Conservation (phyloP, 2,888 invertebrate genomes). For the Cantharis nigra region DNA sequence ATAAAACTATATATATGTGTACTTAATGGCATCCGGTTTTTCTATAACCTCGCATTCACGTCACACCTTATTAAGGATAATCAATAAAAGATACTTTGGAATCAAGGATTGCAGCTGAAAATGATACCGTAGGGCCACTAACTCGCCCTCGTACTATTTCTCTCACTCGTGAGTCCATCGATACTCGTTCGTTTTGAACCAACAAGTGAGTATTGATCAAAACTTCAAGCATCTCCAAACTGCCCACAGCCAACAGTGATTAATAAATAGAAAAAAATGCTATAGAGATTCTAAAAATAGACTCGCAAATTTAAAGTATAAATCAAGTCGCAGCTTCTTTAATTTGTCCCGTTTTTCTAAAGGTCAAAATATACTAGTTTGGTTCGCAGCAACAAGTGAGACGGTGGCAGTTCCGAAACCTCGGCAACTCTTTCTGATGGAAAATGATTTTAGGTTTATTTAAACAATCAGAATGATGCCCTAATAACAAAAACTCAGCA, state of each 20-base stretch:
- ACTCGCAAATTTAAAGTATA: background rate
- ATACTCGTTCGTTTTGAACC: background rate
- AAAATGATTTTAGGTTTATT: too few species aligned
- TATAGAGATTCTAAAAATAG: background rate
- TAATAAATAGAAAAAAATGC: background rate
- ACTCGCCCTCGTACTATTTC: background rate
- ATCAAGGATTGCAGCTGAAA: background rate
- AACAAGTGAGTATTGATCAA: background rate
- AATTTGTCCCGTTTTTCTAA: background rate
- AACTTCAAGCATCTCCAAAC: background rate
- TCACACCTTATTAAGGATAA: background rate
- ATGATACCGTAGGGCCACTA: background rate
- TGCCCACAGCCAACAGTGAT: background rate
- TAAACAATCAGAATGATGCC: too few species aligned
- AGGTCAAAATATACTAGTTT: background rate
- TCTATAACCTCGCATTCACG: background rate
- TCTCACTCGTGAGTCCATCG: background rate
- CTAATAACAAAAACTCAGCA: too few species aligned
- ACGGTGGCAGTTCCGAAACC: background rate
- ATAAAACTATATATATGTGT: background rate
- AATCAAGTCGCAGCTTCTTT: background rate
- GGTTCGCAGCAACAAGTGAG: background rate
- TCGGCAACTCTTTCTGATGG: background rate
- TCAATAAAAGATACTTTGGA: background rate
- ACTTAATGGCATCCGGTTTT: background rate